phyloP scores from a whole-genome alignment of 1,140 invertebrate species.

The Diabrotica undecimpunctata region DNA sequence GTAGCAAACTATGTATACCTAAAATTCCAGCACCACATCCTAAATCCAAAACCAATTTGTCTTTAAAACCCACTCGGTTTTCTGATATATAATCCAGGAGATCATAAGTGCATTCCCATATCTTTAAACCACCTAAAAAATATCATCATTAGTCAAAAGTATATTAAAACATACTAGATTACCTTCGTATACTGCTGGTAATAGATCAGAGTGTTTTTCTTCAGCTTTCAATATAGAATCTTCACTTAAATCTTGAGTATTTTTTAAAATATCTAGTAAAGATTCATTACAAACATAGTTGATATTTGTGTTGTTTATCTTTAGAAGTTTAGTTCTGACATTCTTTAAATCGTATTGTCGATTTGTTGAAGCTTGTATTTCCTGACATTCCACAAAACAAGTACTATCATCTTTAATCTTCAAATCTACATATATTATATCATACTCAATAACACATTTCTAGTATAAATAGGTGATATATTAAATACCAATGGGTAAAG shows the following conservation, averaged over 20 bases:
- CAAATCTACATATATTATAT: background rate
- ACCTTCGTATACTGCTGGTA: slow-evolving; percentile 73
- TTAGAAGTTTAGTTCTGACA: background rate
- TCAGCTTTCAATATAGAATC: slow-evolving; percentile 57
- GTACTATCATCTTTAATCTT: background rate
- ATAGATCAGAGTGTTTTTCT: slow-evolving; percentile 65
- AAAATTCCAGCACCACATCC: slow-evolving; percentile 83
- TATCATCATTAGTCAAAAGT: slow-evolving; percentile 14
- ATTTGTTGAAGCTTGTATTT: background rate
- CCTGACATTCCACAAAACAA: background rate
- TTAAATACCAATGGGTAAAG: too few relatives aligned
- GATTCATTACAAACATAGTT: slow-evolving; percentile 23
- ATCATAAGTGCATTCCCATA: slow-evolving; percentile 86
- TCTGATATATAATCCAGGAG: slow-evolving; percentile 62
- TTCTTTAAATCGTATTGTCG: background rate
- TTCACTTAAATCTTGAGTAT: slow-evolving; percentile 4
- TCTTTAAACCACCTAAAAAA: slow-evolving; percentile 74
- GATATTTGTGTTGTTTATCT: background rate
- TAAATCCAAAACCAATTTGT: slow-evolving; percentile 69
- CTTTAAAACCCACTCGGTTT: slow-evolving; percentile 46
- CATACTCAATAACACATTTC: too few relatives aligned
- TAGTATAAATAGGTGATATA: too few relatives aligned
- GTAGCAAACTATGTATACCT: slow-evolving; percentile 67
- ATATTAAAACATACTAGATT: slow-evolving; percentile 20
- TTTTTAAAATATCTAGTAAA: slow-evolving; percentile 25